phyloP scores from a whole-genome alignment of 2,888 invertebrate genomes.

The Cheilosia vernalis region DNA sequence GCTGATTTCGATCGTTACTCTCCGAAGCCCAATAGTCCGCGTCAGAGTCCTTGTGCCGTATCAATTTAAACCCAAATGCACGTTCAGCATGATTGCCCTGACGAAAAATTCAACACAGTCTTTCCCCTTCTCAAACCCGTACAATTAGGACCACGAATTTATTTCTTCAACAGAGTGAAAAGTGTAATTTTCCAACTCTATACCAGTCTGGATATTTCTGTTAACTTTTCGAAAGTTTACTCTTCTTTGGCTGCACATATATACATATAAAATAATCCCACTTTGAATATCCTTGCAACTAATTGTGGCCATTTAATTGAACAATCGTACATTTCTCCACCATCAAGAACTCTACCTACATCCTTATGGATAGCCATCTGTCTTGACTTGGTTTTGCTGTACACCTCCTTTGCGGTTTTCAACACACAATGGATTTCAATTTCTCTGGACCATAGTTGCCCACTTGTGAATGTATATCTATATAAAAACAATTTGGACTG shows the following conservation, averaged over 20 bases:
- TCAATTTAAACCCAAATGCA: too few species aligned
- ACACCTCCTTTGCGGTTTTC: constrained; percentile 32
- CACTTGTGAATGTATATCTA: background rate
- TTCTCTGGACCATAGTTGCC: constrained; percentile 50
- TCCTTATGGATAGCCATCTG: constrained; percentile 14
- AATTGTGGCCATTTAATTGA: constrained; percentile 41
- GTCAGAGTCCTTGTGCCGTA: too few species aligned
- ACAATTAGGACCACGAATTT: too few species aligned
- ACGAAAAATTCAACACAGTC: too few species aligned
- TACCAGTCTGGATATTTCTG: constrained; percentile 8
- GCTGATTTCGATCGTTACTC: too few species aligned
- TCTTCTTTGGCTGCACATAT: constrained; percentile 9
- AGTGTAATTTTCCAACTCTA: background rate
- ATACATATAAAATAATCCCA: constrained; percentile 18
- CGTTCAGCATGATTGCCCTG: too few species aligned
- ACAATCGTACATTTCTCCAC: constrained; percentile 18
- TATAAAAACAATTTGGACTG: constrained; percentile 6
- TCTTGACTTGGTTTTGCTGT: constrained; percentile 24
- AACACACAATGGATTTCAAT: constrained; percentile 63
- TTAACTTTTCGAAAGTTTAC: constrained; percentile 16
- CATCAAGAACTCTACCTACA: constrained; percentile 18
- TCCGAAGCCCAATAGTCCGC: too few species aligned
- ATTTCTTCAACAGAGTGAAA: background rate
- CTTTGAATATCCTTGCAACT: constrained; percentile 35
- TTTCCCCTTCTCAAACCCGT: too few species aligned